phyloP scores from a whole-genome alignment of 2,888 invertebrate genomes.

The Catonia carolina region DNA sequence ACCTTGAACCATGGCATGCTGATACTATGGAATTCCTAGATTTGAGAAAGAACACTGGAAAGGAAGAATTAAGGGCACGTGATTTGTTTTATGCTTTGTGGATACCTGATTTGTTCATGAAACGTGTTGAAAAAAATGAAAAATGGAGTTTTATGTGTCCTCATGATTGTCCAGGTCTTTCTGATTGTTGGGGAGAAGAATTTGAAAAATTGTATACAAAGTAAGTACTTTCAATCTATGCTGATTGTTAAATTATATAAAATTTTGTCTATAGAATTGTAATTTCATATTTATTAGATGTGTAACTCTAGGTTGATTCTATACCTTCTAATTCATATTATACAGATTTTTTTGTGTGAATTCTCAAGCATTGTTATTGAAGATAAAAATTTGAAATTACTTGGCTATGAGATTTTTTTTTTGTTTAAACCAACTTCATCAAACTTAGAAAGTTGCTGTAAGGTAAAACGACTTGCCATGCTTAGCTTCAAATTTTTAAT shows the following conservation, averaged over 20 bases:
- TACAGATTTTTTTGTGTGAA: too few species aligned
- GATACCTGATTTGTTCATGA: conserved; percentile 99
- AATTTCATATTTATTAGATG: too few species aligned
- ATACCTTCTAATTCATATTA: too few species aligned
- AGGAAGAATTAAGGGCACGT: conserved; percentile 88
- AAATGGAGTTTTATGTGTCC: conserved; percentile 98
- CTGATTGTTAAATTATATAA: too few species aligned
- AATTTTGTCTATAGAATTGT: too few species aligned
- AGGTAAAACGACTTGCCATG: too few species aligned
- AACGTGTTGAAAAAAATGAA: conserved; percentile 74
- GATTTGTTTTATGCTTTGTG: conserved; percentile 96
- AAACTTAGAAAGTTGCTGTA: too few species aligned
- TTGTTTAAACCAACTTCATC: too few species aligned
- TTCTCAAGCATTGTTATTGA: too few species aligned
- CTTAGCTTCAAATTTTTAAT: too few species aligned
- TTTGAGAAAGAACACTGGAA: conserved; percentile 90
- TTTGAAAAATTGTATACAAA: conserved; percentile 81
- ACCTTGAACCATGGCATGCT: conserved; percentile 98
- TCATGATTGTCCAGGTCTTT: conserved; percentile 80
- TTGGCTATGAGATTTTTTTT: not conserved
- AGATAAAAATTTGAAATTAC: too few species aligned
- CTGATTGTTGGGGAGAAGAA: conserved; percentile 91
- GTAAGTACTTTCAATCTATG: conserved; percentile 45
- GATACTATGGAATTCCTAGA: conserved; percentile 94
- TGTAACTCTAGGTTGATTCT: too few species aligned